Conservation (phyloP, 1,140 invertebrate genomes). For the Hormaphis cornu region DNA sequence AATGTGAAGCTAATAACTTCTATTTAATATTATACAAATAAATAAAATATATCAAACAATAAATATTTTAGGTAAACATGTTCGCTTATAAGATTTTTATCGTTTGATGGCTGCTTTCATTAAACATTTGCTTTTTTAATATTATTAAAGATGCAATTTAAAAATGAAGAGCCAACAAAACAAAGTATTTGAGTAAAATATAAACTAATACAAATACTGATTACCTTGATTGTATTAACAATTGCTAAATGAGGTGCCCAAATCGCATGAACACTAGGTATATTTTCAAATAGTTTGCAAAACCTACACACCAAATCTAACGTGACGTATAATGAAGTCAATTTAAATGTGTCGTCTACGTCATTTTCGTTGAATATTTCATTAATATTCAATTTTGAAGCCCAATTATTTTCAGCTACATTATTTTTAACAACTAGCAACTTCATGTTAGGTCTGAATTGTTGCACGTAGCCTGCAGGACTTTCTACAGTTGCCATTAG, state of each 20-base stretch:
- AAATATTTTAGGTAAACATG: no score
- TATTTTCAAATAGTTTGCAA: conserved; percentile 44
- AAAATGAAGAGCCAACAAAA: not conserved
- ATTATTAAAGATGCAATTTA: not conserved
- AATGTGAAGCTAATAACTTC: no score
- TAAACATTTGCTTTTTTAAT: no score
- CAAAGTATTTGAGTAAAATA: not conserved
- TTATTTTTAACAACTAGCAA: not conserved
- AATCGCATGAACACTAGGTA: conserved; percentile 52
- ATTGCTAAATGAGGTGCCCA: conserved; percentile 43
- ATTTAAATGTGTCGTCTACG: conserved; percentile 16
- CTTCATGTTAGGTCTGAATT: conserved; percentile 1
- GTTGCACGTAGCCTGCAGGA: not conserved
- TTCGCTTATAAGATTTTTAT: no score
- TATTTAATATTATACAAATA: no score
- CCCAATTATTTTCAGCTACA: not conserved
- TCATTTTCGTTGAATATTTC: conserved; percentile 21
- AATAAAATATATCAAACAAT: no score
- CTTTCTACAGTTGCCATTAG: not conserved
- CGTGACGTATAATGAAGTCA: not conserved
- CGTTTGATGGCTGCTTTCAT: no score
- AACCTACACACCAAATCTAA: conserved; percentile 24
- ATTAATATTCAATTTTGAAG: not conserved
- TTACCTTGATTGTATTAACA: conserved; percentile 43
- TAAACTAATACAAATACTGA: conserved; percentile 31